phyloP scores from a whole-genome alignment of 2,113 vertebrate genomes.

The Panurus biarmicus region DNA sequence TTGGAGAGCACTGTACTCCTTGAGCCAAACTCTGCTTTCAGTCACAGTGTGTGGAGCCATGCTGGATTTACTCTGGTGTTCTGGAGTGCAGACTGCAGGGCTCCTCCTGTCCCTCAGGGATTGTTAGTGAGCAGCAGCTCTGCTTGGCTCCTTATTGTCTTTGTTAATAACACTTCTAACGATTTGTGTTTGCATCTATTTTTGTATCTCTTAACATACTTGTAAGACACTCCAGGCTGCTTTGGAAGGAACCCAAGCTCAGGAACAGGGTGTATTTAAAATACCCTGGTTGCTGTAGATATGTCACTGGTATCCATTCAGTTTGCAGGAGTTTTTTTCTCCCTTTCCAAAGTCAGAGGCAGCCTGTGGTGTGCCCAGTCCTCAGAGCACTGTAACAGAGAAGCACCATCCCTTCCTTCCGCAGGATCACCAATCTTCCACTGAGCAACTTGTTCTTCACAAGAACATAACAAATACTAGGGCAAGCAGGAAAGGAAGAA shows the following conservation, averaged over 20 bases:
- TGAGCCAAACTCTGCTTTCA: not conserved
- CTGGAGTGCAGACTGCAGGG: not conserved
- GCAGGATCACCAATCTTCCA: not conserved
- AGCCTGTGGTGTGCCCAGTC: not conserved
- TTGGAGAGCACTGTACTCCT: not conserved
- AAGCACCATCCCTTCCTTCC: not conserved
- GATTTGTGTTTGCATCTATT: constrained; percentile 8
- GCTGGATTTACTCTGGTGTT: not conserved
- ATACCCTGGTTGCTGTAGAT: not conserved
- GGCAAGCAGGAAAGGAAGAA: not conserved
- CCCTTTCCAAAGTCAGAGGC: not conserved
- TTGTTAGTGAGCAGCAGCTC: not conserved
- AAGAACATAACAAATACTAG: not conserved
- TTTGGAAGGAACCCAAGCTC: not conserved
- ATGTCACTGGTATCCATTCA: not conserved
- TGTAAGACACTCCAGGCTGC: not conserved
- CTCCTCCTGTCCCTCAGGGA: not conserved
- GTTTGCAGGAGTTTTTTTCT: not conserved
- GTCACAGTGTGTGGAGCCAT: accelerated
- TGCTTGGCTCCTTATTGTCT: not conserved
- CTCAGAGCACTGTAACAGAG: not conserved
- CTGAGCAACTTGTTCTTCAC: not conserved
- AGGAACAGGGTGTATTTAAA: not conserved
- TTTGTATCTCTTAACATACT: not conserved
- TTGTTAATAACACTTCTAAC: not conserved